Conservation (phyloP, 2,797 vertebrate genomes). For the Epinephelus awoara region DNA sequence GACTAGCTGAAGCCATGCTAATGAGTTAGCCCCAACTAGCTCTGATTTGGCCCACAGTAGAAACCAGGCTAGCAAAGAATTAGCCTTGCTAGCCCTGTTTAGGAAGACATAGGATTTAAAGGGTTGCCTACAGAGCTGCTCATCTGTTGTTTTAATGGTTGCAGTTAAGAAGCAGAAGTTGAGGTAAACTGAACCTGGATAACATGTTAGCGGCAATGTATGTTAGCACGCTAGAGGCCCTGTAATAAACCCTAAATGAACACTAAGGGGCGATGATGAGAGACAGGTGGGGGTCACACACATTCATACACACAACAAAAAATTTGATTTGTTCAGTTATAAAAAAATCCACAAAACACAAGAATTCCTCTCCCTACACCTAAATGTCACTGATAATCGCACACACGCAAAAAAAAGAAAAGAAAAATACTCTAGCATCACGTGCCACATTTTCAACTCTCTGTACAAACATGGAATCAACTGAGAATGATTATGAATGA, state of each 20-base stretch:
- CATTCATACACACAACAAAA: constrained; percentile 28
- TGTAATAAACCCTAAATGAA: constrained; percentile 49
- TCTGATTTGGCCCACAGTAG: constrained; percentile 37
- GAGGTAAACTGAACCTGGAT: constrained; percentile 76
- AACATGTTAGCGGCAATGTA: constrained; percentile 40
- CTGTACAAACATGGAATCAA: constrained; percentile 79
- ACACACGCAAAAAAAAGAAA: constrained; percentile 53
- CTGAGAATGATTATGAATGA: constrained; percentile 72
- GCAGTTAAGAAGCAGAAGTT: constrained; percentile 66
- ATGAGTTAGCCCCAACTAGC: constrained; percentile 41
- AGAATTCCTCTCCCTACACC: constrained; percentile 64
- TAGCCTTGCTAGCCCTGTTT: constrained; percentile 11
- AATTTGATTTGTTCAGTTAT: constrained; percentile 79
- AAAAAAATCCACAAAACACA: constrained; percentile 46
- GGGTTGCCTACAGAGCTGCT: constrained; percentile 33
- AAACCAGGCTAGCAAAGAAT: constrained; percentile 27
- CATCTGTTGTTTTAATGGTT: constrained; percentile 25
- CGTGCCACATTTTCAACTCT: constrained; percentile 37
- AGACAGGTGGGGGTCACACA: constrained; percentile 43
- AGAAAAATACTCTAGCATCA: constrained; percentile 50
- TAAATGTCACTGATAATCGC: constrained; percentile 60
- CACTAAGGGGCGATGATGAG: constrained; percentile 55
- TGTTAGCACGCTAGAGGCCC: constrained; percentile 52
- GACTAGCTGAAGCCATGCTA: background rate
- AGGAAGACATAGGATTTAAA: constrained; percentile 76